Percentiles rank a stretch among this genome's conserved stretches.
Conservation (phyloP, 2,113 vertebrate species). For the Crypturellus undulatus region DNA sequence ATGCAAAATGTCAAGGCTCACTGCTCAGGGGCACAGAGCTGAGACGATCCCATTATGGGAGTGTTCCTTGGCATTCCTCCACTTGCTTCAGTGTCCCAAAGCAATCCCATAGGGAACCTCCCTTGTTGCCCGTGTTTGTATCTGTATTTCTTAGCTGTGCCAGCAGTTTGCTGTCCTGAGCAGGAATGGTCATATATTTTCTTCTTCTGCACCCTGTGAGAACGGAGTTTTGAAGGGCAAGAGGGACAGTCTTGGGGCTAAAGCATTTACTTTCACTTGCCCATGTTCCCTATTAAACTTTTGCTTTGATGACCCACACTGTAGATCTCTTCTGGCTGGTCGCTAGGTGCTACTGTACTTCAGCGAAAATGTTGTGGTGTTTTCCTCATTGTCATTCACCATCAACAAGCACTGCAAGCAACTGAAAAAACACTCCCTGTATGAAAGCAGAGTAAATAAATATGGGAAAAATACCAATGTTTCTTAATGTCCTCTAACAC, state of each 20-base stretch:
- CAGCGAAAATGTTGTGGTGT: neutral
- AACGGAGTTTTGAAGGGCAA: neutral
- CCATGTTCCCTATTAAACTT: neutral
- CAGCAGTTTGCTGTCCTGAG: neutral
- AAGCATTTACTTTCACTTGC: neutral
- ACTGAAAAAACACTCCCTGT: neutral
- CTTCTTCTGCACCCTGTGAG: neutral
- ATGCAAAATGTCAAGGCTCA: neutral
- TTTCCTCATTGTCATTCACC: neutral
- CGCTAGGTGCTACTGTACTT: conserved; percentile 2
- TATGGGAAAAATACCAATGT: fast-evolving
- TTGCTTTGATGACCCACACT: neutral
- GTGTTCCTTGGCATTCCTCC: neutral
- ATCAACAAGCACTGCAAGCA: neutral
- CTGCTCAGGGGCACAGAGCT: neutral
- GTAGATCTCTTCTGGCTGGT: neutral
- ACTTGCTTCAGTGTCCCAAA: neutral
- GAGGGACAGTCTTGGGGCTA: neutral
- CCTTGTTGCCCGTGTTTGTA: neutral
- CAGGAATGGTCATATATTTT: neutral
- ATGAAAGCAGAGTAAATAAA: neutral
- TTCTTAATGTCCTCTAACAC: neutral
- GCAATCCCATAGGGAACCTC: neutral
- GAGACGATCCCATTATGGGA: neutral
- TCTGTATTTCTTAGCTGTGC: neutral